Evolutionary conservation across 2,113 vertebrate species (phyloP).

Genomic region (Anguilla rostrata): DNA sequence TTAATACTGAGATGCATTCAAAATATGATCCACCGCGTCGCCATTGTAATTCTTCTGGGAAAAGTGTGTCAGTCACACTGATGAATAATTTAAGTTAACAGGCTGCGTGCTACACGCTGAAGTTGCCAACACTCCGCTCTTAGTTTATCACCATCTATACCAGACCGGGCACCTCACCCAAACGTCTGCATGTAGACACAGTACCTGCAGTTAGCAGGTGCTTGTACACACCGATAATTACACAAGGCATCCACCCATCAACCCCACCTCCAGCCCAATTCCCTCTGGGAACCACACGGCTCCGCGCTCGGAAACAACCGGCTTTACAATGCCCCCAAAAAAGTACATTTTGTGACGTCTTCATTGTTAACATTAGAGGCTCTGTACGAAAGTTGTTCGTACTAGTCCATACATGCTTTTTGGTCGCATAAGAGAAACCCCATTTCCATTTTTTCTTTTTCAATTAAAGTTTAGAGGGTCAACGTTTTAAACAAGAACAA

Average conservation of each 20-base stretch:
- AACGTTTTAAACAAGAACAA: neutral
- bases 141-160: neutral
- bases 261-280: neutral
- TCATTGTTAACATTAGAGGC: no score
- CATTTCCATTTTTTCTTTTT: neutral
- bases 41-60: neutral
- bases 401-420: neutral
- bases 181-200: neutral
- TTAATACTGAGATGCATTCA: neutral
- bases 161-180: neutral
- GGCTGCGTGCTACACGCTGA: neutral
- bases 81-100: neutral
- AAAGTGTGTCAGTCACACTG: neutral
- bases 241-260: neutral
- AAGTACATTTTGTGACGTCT: no score
- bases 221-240: neutral
- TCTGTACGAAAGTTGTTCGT: neutral
- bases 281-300: no score
- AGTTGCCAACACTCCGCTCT: neutral
- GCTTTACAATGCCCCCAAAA: no score
- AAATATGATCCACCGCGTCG: no score
- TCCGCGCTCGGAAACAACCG: no score
- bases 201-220: neutral
- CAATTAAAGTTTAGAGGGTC: neutral
- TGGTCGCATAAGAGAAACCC: neutral